These are phyloP conservation scores for Drosophila parabipectinata DNA, from an alignment of 1,140 invertebrate genomes.

Conservation along the genomic window DNA sequence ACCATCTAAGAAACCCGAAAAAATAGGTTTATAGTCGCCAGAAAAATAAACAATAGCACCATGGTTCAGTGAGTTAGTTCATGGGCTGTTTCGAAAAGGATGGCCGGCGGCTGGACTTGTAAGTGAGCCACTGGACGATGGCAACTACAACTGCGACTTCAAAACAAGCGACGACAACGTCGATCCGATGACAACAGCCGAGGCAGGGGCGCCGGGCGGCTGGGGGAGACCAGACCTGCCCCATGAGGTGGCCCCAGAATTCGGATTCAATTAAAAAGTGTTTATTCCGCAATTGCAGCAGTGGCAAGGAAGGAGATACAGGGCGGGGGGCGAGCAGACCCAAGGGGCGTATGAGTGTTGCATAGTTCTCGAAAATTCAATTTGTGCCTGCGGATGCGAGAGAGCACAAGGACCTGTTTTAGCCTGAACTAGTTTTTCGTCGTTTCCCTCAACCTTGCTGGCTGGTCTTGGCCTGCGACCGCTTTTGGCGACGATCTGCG, in stretches of 20 bases:
- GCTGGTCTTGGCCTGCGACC: slow-evolving; percentile 11
- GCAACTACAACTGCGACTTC: slow-evolving; percentile 37
- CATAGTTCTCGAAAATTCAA: slow-evolving; percentile 80
- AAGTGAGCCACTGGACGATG: slow-evolving; percentile 77
- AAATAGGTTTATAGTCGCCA: neutral
- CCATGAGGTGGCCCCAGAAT: slow-evolving; percentile 45
- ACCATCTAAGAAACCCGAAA: neutral
- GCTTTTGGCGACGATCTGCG: slow-evolving; percentile 33
- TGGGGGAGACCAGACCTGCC: neutral
- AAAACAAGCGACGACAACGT: slow-evolving; percentile 63
- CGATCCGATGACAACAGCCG: slow-evolving; percentile 71
- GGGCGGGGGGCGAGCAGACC: slow-evolving; percentile 38
- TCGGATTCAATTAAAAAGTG: slow-evolving; percentile 82
- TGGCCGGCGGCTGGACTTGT: slow-evolving; percentile 65
- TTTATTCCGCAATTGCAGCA: slow-evolving; percentile 75
- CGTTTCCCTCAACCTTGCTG: slow-evolving; percentile 24
- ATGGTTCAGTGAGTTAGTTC: neutral
- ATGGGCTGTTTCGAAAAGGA: slow-evolving; percentile 60
- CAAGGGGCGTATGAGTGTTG: slow-evolving; percentile 80
- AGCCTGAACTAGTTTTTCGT: slow-evolving; percentile 69
- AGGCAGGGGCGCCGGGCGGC: slow-evolving; percentile 17
- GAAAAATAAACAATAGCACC: neutral
- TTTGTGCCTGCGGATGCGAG: slow-evolving; percentile 52
- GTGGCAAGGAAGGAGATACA: neutral
- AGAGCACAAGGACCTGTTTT: slow-evolving; percentile 37